Conservation (phyloP, 2,797 vertebrate genomes). For the Neopelma chrysocephalum region DNA sequence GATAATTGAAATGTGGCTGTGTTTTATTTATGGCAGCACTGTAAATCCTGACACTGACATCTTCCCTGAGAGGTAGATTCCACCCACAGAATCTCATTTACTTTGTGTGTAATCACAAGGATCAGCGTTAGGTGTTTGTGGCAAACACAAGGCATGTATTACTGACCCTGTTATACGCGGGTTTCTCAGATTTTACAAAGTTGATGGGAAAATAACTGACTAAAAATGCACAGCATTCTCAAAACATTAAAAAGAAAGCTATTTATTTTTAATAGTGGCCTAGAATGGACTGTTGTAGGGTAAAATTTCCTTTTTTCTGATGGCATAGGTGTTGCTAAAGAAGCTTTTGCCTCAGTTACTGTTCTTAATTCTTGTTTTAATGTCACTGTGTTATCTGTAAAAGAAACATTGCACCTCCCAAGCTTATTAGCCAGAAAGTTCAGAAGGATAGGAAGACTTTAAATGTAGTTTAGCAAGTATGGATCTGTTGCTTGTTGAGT, state of each 20-base stretch:
- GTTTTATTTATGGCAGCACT: background rate
- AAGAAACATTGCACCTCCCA: background rate
- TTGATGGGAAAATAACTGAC: background rate
- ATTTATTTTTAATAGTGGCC: background rate
- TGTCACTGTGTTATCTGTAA: background rate
- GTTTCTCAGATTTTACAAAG: background rate
- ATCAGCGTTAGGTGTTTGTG: background rate
- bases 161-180: background rate
- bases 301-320: background rate
- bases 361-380: constrained; percentile 9
- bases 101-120: background rate
- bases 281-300: background rate
- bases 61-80: background rate
- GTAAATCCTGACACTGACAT: background rate
- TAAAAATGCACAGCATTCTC: background rate
- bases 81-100: background rate
- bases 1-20: background rate
- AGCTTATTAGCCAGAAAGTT: background rate
- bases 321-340: background rate
- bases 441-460: background rate
- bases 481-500: background rate
- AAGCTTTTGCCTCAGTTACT: background rate
- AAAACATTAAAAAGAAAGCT: background rate
- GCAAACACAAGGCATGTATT: background rate
- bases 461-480: background rate